Conservation (phyloP, 1,140 invertebrate genomes). For the Drosophila baimaii region DNA sequence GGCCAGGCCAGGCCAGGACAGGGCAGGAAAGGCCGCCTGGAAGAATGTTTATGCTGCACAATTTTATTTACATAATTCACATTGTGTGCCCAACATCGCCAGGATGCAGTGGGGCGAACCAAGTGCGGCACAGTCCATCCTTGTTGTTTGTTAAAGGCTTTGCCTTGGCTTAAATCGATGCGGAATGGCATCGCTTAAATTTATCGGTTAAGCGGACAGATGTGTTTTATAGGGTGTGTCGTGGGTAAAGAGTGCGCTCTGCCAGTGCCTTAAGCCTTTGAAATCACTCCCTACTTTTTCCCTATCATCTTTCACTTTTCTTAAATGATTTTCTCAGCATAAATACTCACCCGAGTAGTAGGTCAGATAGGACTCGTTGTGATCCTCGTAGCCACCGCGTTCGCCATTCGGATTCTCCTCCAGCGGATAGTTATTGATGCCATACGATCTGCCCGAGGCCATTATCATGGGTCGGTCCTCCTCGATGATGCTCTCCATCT, state of each 20-base stretch:
- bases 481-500: conserved; percentile 81
- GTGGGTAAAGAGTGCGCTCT: background rate
- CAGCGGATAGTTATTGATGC: conserved; percentile 80
- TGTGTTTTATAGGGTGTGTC: background rate
- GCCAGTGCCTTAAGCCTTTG: background rate
- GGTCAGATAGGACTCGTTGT: conserved; percentile 82
- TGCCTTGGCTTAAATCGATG: conserved; percentile 14
- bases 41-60: conserved; percentile 76
- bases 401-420: conserved; percentile 70
- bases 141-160: conserved; percentile 18
- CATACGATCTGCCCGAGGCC: conserved; percentile 81
- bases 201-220: background rate
- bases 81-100: conserved; percentile 58
- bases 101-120: conserved; percentile 34
- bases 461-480: conserved; percentile 82
- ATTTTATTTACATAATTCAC: conserved; percentile 83
- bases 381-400: conserved; percentile 76
- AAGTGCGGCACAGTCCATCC: conserved; percentile 28
- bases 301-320: too few relatives aligned
- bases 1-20: background rate
- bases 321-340: too few relatives aligned
- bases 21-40: conserved; percentile 13
- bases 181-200: conserved; percentile 21
- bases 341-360: conserved; percentile 71
- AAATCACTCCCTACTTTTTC: background rate